A percentile compares a stretch with the other conserved stretches of the same genome.
These are phyloP conservation scores for Rousettus madagascariensis DNA, from an alignment of 2,797 vertebrate species.

Conservation along the genomic window DNA sequence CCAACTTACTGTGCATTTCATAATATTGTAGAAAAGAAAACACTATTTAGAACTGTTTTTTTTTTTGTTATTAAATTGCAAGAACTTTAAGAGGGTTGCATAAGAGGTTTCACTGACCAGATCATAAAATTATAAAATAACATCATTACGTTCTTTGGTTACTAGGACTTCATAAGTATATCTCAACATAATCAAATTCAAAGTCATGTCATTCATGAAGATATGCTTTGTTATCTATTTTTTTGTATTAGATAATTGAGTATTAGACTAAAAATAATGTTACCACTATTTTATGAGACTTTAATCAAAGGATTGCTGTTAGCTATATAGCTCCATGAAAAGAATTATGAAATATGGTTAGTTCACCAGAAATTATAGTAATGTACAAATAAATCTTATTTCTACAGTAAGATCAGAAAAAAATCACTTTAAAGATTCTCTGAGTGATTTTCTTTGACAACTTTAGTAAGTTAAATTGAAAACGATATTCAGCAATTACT, in stretches of 20 bases:
- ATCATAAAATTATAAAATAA: neutral
- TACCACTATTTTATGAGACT: neutral
- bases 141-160: neutral
- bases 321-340: neutral
- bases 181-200: neutral
- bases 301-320: neutral
- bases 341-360: neutral
- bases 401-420: neutral
- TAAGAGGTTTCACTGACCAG: neutral
- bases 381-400: conserved; percentile 27
- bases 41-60: neutral
- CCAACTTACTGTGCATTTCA: neutral
- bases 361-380: conserved; percentile 3
- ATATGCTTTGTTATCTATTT: neutral
- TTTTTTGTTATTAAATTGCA: neutral
- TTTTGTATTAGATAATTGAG: neutral
- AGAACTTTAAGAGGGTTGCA: neutral
- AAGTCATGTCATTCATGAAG: neutral
- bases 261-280: conserved; percentile 12
- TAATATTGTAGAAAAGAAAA: neutral
- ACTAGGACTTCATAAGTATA: neutral
- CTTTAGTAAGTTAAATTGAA: neutral
- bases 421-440: conserved; percentile 24
- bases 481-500: neutral
- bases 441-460: neutral